Conservation (phyloP, 2,888 invertebrate genomes). For the Epinotia ramella region DNA sequence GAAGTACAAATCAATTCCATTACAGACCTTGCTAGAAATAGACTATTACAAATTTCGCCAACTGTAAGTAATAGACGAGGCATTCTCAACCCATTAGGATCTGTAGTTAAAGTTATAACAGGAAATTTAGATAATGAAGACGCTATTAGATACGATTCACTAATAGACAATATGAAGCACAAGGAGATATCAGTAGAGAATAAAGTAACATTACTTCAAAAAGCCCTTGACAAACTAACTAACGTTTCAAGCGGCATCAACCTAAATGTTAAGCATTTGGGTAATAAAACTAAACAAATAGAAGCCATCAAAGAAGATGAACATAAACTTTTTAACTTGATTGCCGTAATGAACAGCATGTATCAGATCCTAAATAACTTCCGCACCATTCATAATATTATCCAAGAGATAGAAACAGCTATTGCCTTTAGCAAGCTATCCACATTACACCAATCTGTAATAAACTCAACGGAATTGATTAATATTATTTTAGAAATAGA, state of each 20-base stretch:
- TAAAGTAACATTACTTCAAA: slow-evolving; percentile 36
- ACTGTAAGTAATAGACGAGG: slow-evolving; percentile 37
- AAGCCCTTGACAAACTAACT: slow-evolving; percentile 21
- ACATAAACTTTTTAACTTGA: background rate
- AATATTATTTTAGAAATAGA: slow-evolving; percentile 26
- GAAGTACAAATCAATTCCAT: slow-evolving; percentile 26
- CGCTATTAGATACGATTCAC: slow-evolving; percentile 39
- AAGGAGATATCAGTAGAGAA: slow-evolving; percentile 36
- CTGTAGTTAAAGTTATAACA: slow-evolving; percentile 50
- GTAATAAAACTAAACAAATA: slow-evolving; percentile 21
- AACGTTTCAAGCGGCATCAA: slow-evolving; percentile 41
- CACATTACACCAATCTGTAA: slow-evolving; percentile 43
- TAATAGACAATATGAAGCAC: slow-evolving; percentile 33
- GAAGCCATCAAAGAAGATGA: slow-evolving; percentile 13
- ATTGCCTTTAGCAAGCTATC: slow-evolving; percentile 44
- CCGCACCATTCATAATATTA: slow-evolving; percentile 39
- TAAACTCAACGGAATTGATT: slow-evolving; percentile 44
- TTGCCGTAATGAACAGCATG: slow-evolving; percentile 36
- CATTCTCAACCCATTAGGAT: slow-evolving; percentile 45
- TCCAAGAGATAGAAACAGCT: slow-evolving; percentile 45
- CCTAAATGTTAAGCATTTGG: slow-evolving; percentile 30
- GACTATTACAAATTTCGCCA: slow-evolving; percentile 4
- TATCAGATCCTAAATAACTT: slow-evolving; percentile 44
- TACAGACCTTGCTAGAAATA: slow-evolving; percentile 2
- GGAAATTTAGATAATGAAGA: slow-evolving; percentile 52